Base-by-base conservation (phyloP, 2,888 invertebrate genomes). In the Drosophila leonis region DNA sequence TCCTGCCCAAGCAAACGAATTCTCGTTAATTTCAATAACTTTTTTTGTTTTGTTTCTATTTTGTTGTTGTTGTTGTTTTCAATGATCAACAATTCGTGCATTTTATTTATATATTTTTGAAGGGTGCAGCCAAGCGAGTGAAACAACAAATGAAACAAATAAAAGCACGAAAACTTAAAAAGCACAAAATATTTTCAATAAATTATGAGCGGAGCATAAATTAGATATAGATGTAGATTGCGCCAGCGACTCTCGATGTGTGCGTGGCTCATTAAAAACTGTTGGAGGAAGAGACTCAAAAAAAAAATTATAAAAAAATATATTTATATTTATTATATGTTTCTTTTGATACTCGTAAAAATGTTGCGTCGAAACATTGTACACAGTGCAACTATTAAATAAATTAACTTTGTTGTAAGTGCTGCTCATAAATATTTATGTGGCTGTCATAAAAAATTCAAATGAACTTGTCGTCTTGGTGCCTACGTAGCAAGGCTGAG, bases 331-430 rank as follows among this genome's bases (percentile, higher is more conserved):
- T 39, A 4, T 77, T 15, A 77, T 70, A 54, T 56, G 56, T 54
- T 61, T 66, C 63, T 78, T 66, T 78, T 33, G 46, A 59, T 29
- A 54, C 52, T 73, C 78, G 67, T 78, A 61, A 78, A 72, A 72
- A 62, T 64, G 60, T 56, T 35, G 55, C 62, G 52, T 59, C 48
- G 49, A 62, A 68, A 41, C 41, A 54, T 39, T 76, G 83, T 83
- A 65, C 86, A 48, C 69, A 65, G 37, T 70, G 80, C 57, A 78
- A 77, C 87, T 83, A 85, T 87, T 80, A 84, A 87, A 85, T 85
- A 87, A 87, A 85, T 87, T 84, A 87, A 84, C 74, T 84, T 85
- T 76, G 75, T 85, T 86, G 84, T 83, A 86, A 86, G 85, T 83
- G 86, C 80, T 80, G 85, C 75, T 66, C 87, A 87, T 86, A 86